Evolutionary conservation across 35 echinoderm and acorn worm genomes (phyloP).

Genomic region (Holothuria glaberrima): DNA sequence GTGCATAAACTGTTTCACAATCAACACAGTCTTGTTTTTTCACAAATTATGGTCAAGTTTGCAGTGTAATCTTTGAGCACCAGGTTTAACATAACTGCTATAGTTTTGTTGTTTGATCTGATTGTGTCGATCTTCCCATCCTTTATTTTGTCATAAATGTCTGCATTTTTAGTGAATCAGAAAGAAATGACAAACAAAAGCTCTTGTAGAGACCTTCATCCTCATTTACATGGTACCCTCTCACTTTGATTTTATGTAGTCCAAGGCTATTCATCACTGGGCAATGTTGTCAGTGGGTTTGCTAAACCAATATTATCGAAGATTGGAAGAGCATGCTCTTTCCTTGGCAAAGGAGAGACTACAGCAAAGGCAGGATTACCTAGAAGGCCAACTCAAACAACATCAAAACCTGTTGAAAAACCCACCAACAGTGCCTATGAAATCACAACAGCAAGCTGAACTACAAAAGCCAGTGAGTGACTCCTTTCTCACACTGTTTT

Average conservation of each 20-base stretch:
- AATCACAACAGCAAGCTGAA: conserved; percentile 30
- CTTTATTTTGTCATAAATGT: not conserved
- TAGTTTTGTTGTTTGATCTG: no score
- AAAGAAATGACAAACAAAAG: not conserved
- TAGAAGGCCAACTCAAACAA: conserved; percentile 74
- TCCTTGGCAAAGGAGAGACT: conserved; percentile 77
- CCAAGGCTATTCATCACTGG: conserved; percentile 76
- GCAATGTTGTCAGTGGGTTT: conserved; percentile 88
- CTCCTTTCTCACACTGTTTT: not conserved
- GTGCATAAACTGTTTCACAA: no score
- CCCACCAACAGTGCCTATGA: conserved; percentile 34
- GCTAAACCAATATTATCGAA: conserved; percentile 80
- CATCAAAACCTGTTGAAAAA: conserved; percentile 73
- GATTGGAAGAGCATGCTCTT: conserved; percentile 73
- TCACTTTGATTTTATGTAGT: not conserved
- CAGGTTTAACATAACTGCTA: no score
- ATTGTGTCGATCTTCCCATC: not conserved
- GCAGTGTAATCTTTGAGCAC: no score
- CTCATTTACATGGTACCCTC: not conserved
- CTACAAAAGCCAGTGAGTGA: conserved; percentile 15
- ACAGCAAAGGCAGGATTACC: conserved; percentile 70
- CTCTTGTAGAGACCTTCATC: not conserved
- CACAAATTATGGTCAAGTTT: no score
- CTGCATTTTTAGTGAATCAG: not conserved
- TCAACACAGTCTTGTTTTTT: no score